Evolutionary conservation across 2,113 vertebrate species (phyloP).

Genomic region (Chamaea fasciata): DNA sequence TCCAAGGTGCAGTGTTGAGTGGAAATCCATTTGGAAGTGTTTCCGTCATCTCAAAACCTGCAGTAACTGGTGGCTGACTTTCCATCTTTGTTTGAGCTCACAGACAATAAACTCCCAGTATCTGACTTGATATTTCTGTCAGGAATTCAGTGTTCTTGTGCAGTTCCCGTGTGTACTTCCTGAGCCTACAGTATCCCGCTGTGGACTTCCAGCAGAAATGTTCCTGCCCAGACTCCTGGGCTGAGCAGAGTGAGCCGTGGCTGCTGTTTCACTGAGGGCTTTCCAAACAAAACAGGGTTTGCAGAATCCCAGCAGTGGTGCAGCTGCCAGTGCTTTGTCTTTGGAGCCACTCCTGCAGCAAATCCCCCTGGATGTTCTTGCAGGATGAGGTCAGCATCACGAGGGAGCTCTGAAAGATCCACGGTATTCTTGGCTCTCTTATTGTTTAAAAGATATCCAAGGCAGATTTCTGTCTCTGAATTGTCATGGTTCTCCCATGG

Average conservation of each 20-base stretch:
- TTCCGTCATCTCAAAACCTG: background rate
- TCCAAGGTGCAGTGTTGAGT: background rate
- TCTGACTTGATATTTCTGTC: conserved; percentile 7
- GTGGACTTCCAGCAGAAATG: background rate
- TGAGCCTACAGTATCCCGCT: background rate
- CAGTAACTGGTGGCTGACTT: background rate
- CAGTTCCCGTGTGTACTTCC: conserved; percentile 20
- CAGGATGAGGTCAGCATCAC: conserved; percentile 1
- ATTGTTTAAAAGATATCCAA: background rate
- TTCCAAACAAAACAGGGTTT: background rate
- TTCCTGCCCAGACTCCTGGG: background rate
- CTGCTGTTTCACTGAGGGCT: background rate
- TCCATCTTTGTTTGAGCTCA: background rate
- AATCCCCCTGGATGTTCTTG: background rate
- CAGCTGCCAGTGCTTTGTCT: background rate
- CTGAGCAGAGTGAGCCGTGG: background rate
- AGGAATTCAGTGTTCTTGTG: background rate
- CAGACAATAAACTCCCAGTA: conserved; percentile 6
- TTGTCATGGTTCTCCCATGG: background rate
- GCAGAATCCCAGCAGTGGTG: background rate
- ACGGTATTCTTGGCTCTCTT: background rate
- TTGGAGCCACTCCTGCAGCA: background rate
- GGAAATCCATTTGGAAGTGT: background rate
- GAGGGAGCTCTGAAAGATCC: background rate
- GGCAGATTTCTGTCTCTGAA: background rate